These are phyloP conservation scores for Phalacrocorax pelagicus DNA, from an alignment of 2,113 vertebrate genomes.

Conservation along the genomic window DNA sequence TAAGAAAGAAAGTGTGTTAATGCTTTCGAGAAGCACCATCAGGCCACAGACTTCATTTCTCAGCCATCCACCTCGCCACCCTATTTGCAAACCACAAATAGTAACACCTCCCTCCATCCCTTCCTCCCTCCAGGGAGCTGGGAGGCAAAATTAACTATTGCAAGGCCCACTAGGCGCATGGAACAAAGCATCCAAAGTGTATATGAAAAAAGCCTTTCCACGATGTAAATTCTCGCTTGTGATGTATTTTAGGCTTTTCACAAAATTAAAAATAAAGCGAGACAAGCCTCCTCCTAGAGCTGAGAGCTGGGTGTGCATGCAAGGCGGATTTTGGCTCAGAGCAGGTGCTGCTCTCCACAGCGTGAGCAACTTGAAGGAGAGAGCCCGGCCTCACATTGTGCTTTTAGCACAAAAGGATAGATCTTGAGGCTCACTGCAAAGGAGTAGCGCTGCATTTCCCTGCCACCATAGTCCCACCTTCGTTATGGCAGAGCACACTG, in stretches of 20 bases:
- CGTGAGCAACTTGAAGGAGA: not conserved
- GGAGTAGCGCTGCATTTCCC: not conserved
- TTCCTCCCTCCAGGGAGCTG: not conserved
- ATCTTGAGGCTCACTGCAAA: not conserved
- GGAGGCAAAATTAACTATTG: slow-evolving; percentile 16
- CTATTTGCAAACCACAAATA: slow-evolving; percentile 24
- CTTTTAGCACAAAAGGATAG: not conserved
- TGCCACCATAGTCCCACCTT: not conserved
- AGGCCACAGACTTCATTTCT: slow-evolving; percentile 33
- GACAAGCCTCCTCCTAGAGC: not conserved
- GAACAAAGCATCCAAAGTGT: not conserved
- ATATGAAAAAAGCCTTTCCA: not conserved
- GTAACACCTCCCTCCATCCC: slow-evolving; percentile 38
- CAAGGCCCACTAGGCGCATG: not conserved
- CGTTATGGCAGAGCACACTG: not conserved
- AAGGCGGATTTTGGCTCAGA: not conserved
- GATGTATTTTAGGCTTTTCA: not conserved
- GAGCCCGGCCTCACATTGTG: not conserved
- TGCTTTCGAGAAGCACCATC: slow-evolving; percentile 9
- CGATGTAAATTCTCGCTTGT: not conserved
- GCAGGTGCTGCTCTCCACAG: not conserved
- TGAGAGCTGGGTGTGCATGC: not conserved
- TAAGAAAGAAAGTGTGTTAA: slow-evolving; percentile 45
- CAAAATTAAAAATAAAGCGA: not conserved
- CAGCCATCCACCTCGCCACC: slow-evolving; percentile 18